Percentiles rank a stretch among this genome's conserved stretches.
These are phyloP conservation scores for Acanthochromis polyacanthus DNA, from an alignment of 2,113 vertebrate genomes.

Conservation along the genomic window DNA sequence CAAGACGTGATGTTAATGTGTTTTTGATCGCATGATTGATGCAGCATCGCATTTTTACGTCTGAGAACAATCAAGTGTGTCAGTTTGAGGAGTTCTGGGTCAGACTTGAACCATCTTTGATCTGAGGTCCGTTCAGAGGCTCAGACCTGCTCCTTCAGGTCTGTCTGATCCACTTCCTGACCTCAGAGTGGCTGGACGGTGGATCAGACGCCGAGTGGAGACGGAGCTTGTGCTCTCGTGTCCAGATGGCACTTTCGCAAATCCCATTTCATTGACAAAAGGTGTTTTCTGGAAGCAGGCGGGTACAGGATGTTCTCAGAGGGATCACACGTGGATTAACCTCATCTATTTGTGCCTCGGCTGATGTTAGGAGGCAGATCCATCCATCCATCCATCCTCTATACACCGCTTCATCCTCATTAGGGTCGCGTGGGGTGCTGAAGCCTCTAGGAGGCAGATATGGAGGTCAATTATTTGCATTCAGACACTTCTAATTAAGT, in stretches of 20 bases:
- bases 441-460: conserved; percentile 25
- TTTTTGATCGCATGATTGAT: too few species aligned
- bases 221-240: conserved; percentile 4
- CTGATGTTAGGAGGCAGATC: conserved; percentile 19
- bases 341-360: conserved; percentile 33
- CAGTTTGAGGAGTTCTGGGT: too few species aligned
- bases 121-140: too few species aligned
- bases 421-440: too few species aligned
- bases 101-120: too few species aligned
- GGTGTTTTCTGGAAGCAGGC: conserved; percentile 65
- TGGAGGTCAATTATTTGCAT: neutral
- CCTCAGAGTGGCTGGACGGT: neutral
- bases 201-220: conserved; percentile 24
- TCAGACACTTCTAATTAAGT: neutral
- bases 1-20: too few species aligned
- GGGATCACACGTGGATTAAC: conserved; percentile 61
- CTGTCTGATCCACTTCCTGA: conserved; percentile 41
- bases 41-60: neutral
- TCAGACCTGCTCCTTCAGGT: conserved; percentile 1
- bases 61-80: too few species aligned
- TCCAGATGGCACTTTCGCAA: conserved; percentile 78
- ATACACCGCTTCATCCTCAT: too few species aligned
- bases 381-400: too few species aligned
- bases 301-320: conserved; percentile 63
- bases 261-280: conserved; percentile 74